Conservation (phyloP, 2,797 vertebrate species). For the Macroramphosus scolopax region DNA sequence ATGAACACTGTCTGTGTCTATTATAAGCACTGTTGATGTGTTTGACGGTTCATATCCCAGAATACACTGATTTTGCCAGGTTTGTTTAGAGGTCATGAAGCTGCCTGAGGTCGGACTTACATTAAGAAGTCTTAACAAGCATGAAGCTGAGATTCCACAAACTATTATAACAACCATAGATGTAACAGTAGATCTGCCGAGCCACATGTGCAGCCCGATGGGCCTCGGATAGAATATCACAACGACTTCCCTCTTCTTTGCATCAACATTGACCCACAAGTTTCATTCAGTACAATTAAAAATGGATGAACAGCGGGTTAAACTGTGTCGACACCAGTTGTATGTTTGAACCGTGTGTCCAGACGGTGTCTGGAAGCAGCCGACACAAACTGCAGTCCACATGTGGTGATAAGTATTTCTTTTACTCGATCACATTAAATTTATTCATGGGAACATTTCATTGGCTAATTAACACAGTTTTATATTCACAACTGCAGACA, state of each 20-base stretch:
- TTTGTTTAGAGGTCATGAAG: conserved; percentile 23
- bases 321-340: no score
- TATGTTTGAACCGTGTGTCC: no score
- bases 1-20: no score
- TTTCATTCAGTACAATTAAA: no score
- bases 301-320: no score
- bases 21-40: no score
- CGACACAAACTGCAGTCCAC: conserved; percentile 5
- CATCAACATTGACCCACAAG: no score
- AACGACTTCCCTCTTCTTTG: conserved; percentile 12
- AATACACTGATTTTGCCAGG: not conserved
- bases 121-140: conserved; percentile 15
- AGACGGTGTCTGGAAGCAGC: no score
- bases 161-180: conserved; percentile 18
- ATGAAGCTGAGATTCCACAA: conserved; percentile 10
- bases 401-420: conserved; percentile 4
- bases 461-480: no score
- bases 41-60: no score
- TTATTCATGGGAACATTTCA: not conserved
- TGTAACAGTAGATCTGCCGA: conserved; percentile 27
- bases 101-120: conserved; percentile 10
- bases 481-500: no score
- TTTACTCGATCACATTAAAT: not conserved
- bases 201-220: conserved; percentile 23
- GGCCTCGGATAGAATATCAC: conserved; percentile 16